Evolutionary conservation across 2,888 invertebrate genomes (phyloP).

Genomic region (Perizoma flavofasciatum): DNA sequence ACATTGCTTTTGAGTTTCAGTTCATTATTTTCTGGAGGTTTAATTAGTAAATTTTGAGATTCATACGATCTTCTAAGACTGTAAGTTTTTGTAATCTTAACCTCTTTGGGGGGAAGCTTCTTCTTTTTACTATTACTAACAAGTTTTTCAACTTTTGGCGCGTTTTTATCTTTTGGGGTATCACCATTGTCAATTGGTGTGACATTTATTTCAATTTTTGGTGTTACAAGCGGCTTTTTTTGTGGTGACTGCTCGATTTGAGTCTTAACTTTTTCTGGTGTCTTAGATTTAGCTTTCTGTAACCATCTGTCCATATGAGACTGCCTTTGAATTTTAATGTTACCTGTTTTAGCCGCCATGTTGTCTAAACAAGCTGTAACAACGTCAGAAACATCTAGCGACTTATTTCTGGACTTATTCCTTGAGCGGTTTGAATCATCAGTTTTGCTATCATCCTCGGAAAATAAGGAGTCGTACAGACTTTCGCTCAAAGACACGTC

Average conservation of each 20-base stretch:
- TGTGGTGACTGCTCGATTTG: conserved; percentile 3
- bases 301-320: conserved; percentile 81
- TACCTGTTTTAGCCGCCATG: conserved; percentile 78
- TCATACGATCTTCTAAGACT: conserved; percentile 57
- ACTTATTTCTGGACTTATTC: conserved; percentile 49
- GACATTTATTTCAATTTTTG: conserved; percentile 19
- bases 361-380: conserved; percentile 78
- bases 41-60: conserved; percentile 45
- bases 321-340: conserved; percentile 75
- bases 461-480: conserved; percentile 75
- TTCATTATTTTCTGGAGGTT: conserved; percentile 4
- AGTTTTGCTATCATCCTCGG: conserved; percentile 64
- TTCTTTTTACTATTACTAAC: conserved; percentile 48
- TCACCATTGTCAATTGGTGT: conserved; percentile 5
- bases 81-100: conserved; percentile 47
- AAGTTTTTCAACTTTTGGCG: conserved; percentile 4
- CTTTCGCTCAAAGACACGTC: conserved; percentile 78
- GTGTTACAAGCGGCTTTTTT: conserved; percentile 1
- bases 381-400: conserved; percentile 74
- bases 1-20: conserved; percentile 9
- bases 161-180: background rate
- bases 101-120: conserved; percentile 38
- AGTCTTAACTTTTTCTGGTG: conserved; percentile 63
- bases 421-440: conserved; percentile 59
- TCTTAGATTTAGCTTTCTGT: conserved; percentile 79